phyloP scores from a whole-genome alignment of 2,797 vertebrate species.

The Carapus acus region DNA sequence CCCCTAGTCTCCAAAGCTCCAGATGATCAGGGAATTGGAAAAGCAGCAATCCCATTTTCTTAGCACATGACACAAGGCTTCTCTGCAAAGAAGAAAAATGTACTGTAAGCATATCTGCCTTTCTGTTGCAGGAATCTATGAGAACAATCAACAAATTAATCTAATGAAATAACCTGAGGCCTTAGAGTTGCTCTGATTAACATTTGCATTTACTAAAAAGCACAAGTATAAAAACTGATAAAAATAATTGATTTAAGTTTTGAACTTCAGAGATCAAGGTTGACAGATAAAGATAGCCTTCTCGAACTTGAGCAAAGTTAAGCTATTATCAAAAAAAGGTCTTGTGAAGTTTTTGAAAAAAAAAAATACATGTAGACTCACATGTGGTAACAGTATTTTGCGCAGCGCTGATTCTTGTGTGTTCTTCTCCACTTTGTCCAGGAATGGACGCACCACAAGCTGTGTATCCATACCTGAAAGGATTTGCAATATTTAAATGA shows the following conservation, averaged over 20 bases:
- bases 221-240: too few species aligned
- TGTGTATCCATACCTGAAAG: constrained; percentile 85
- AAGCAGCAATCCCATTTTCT: constrained; percentile 81
- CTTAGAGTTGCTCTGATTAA: too few species aligned
- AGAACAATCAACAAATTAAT: too few species aligned
- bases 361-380: constrained; percentile 62
- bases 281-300: too few species aligned
- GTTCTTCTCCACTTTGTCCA: constrained; percentile 83
- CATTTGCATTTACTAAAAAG: too few species aligned
- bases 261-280: too few species aligned
- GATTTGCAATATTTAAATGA: background rate
- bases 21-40: constrained; percentile 88
- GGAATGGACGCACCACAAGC: constrained; percentile 84
- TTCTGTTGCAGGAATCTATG: too few species aligned
- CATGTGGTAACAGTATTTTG: constrained; percentile 86
- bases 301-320: too few species aligned
- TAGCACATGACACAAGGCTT: constrained; percentile 80
- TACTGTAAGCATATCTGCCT: background rate
- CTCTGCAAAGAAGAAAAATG: constrained; percentile 59
- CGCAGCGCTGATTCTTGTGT: constrained; percentile 72
- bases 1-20: constrained; percentile 90
- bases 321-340: too few species aligned
- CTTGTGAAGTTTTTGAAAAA: too few species aligned
- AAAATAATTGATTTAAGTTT: too few species aligned
- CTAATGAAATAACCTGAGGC: too few species aligned